Conservation (phyloP, 2,113 vertebrate genomes). For the Xiphophorus maculatus region DNA sequence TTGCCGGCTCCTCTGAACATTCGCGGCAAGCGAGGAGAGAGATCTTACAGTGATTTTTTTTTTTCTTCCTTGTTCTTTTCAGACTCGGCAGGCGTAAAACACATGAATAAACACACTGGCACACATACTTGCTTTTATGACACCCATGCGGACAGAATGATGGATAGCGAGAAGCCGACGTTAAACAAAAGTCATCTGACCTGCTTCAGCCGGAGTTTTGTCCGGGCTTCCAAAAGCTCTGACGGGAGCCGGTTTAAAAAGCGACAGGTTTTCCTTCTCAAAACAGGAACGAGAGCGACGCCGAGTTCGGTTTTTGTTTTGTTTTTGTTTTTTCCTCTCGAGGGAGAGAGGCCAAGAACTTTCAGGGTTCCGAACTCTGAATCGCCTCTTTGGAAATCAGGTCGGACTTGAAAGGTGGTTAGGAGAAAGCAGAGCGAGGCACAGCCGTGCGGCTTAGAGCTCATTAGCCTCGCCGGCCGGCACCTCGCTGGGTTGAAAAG, state of each 20-base stretch:
- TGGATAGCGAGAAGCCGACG: conserved; percentile 45
- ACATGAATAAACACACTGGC: conserved; percentile 69
- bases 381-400: conserved; percentile 69
- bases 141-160: conserved; percentile 70
- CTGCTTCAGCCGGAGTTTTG: conserved; percentile 58
- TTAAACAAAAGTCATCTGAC: conserved; percentile 60
- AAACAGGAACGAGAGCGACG: conserved; percentile 45
- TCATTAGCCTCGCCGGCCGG: conserved; percentile 81
- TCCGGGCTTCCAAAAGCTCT: conserved; percentile 60
- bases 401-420: conserved; percentile 70
- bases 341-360: conserved; percentile 57
- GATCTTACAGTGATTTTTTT: conserved; percentile 53
- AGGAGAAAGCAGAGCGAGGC: conserved; percentile 63
- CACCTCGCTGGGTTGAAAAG: conserved; percentile 85
- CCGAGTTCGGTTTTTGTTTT: no score
- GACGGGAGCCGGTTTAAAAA: conserved; percentile 59
- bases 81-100: conserved; percentile 50
- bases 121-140: conserved; percentile 64
- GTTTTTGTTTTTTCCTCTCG: conserved; percentile 21
- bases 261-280: conserved; percentile 61
- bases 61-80: background rate
- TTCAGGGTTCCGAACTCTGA: conserved; percentile 55
- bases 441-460: conserved; percentile 82
- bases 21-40: conserved; percentile 56
- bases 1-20: conserved; percentile 64